These are phyloP conservation scores for Heliothis virescens DNA, from an alignment of 1,140 invertebrate species.

Conservation along the genomic window DNA sequence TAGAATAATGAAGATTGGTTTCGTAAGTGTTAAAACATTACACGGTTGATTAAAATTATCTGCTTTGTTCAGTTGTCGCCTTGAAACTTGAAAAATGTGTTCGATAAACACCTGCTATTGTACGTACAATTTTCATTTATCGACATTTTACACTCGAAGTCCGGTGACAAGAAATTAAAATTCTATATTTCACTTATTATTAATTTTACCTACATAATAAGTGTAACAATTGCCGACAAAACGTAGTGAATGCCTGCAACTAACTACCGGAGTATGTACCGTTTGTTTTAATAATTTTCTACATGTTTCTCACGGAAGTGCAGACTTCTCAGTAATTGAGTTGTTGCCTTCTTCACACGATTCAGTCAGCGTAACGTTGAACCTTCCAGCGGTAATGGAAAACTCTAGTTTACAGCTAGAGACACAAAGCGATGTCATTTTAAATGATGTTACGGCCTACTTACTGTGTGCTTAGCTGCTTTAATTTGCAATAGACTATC, in stretches of 20 bases:
- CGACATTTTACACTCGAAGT: too few relatives aligned
- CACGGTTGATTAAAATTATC: too few relatives aligned
- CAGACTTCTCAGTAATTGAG: slow-evolving; percentile 25
- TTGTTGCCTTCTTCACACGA: slow-evolving; percentile 42
- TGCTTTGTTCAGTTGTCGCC: too few relatives aligned
- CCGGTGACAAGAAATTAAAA: neutral
- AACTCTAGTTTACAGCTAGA: slow-evolving; percentile 44
- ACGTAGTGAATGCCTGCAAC: neutral
- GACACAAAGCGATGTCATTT: slow-evolving; percentile 29
- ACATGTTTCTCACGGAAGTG: slow-evolving; percentile 49
- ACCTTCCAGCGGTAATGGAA: slow-evolving; percentile 38
- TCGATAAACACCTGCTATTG: too few relatives aligned
- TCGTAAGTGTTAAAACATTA: too few relatives aligned
- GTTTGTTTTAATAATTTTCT: slow-evolving; percentile 44
- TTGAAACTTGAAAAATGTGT: too few relatives aligned
- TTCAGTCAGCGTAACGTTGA: slow-evolving; percentile 39
- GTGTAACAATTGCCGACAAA: neutral
- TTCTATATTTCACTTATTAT: neutral
- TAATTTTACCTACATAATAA: neutral
- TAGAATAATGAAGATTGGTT: too few relatives aligned
- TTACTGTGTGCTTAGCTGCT: neutral
- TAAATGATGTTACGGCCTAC: slow-evolving; percentile 30
- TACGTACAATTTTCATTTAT: too few relatives aligned
- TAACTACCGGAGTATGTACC: slow-evolving; percentile 39
- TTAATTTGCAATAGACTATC: neutral